Evolutionary conservation across 1,140 invertebrate species (phyloP), one percentile per base, ranked within the genome.

Genomic region (Danaus melanippus): DNA sequence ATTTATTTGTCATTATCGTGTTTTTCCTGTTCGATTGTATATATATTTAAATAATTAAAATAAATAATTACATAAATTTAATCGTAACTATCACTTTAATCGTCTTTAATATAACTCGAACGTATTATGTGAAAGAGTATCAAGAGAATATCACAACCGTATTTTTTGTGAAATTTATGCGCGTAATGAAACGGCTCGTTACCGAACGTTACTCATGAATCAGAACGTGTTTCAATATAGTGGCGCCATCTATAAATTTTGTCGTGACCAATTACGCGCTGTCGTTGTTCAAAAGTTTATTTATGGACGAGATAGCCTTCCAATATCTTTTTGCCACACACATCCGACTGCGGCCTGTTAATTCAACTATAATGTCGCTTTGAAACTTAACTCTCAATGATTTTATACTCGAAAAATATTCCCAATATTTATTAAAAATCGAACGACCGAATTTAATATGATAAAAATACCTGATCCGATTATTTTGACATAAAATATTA

Each of bases 131-230:
- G 6, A 32, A 15, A 15, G 1, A 15, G 15, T 15, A 32, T 32
- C 2, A 32, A 32, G 21, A 0, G 21, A 15, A 15, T 32, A 32
- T 32, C 21, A 32, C 5, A 32, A 5, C 21, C 6, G 21, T 32
- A 32, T 32, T 53, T 64, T 64, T 64, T 57, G 51, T 48, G 54
- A 53, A 58, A 64, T 64, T 64, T 64, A 64, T 64, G 62, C 50
- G 54, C 41, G 21, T 32, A 48, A 50, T 49, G 56, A 53, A 50
- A 41, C 41, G 49, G 50, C 53, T 46, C 49, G 44, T 43, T 5
- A 12, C 40, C 42, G 54, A 64, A 59, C 59, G 53, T 70, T 72
- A 72, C 65, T 74, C 74, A 76, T 76, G 74, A 71, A 70, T 74
- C 64, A 56, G 46, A 64, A 66, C 60, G 63, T 51, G 62, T 60